Evolutionary conservation across 2,888 invertebrate species (phyloP), one percentile per base, ranked within the genome.

Genomic region (Pollenia angustigena): DNA sequence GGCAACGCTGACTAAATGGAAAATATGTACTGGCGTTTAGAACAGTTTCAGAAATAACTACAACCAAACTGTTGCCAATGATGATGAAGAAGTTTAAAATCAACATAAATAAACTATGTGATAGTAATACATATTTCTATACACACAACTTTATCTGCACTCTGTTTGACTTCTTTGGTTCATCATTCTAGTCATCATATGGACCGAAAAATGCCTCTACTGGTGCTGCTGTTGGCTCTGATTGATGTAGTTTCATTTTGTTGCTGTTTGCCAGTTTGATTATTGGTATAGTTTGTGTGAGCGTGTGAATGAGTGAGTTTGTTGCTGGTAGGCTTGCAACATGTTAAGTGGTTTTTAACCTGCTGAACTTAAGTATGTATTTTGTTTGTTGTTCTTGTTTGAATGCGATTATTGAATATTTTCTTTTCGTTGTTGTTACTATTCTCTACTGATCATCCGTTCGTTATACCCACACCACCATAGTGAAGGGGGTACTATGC

Each of bases 341-440:
- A 82, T 79, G 82, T 82, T 79, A 85, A 85, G 82, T 85, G 79
- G 82, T 82, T 82, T 78, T 79, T 81, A 79, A 82, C 82, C 85
- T 82, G 85, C 56, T 82, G 85, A 85, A 79, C 82, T 81, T 74
- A 79, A 68, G 78, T 76, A 18, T 82, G 69, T 64, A 62, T 60
- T 46, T 54, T 50, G 58, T 58, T 23, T 4, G 14, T 14, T 56
- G 23, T 58, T 48, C 60, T 76, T 75, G 58, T 81, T 72, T 78
- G 66, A 54, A 82, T 54, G 72, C 72, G 85, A 72, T 81, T 78
- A 72, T 81, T 81, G 42, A 64, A 56, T 76, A 60, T 78, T 72
- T 32, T 32, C 32, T 32, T 32, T 32, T 32, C 32, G 32, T 32
- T 32, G 32, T 32, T 78, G 9, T 72, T 71, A 52, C 32, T 68